These are phyloP conservation scores for Opisthograptis luteolata DNA, from an alignment of 2,888 invertebrate genomes.

Conservation along the genomic window DNA sequence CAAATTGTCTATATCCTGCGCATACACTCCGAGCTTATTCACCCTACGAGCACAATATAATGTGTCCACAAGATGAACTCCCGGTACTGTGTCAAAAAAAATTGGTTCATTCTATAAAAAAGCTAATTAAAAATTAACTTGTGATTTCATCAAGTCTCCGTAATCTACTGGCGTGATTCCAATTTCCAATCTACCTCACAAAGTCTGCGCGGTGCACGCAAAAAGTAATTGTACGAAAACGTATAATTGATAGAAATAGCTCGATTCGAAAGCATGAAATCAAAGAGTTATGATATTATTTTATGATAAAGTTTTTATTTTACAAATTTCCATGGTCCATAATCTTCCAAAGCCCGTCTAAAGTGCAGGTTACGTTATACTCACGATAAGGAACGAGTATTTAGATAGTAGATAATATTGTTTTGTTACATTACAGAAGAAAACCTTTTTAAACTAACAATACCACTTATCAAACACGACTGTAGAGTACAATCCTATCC, in stretches of 20 bases:
- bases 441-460: neutral
- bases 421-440: constrained; percentile 12
- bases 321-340: constrained; percentile 13
- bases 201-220: constrained; percentile 52
- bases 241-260: constrained; percentile 54
- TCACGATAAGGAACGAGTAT: constrained; percentile 10
- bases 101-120: too few relatives aligned
- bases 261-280: constrained; percentile 59
- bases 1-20: neutral
- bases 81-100: too few relatives aligned
- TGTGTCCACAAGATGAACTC: too few relatives aligned
- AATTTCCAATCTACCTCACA: constrained; percentile 41
- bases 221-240: constrained; percentile 56
- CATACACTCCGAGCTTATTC: neutral
- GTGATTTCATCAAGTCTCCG: constrained; percentile 32
- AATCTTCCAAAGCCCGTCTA: constrained; percentile 10
- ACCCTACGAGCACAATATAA: too few relatives aligned
- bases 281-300: constrained; percentile 43
- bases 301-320: constrained; percentile 29
- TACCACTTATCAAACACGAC: neutral
- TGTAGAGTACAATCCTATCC: neutral
- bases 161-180: constrained; percentile 38
- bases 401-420: constrained; percentile 8
- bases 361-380: constrained; percentile 9
- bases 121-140: constrained; percentile 12